Evolutionary conservation across 2,888 invertebrate genomes (phyloP), one percentile per base, ranked within the genome.

Genomic region (Pheosia gnoma): DNA sequence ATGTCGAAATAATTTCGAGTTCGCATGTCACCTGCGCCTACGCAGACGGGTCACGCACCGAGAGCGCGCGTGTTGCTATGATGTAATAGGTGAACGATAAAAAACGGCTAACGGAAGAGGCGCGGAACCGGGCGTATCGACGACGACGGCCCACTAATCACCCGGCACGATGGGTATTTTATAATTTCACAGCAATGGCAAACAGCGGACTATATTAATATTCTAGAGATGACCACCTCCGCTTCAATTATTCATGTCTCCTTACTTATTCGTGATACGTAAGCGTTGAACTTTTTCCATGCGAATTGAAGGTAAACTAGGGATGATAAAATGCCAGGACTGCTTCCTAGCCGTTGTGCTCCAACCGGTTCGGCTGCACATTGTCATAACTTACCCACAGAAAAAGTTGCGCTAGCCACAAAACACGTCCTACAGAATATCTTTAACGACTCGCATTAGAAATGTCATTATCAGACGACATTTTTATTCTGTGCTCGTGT

Each of bases 11-110:
- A 83, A 84, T 85, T 74, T 75, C 52, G 80, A 85, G 88, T 88
- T 90, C 80, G 90, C 88, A 87, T 88, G 89, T 88, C 90, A 90
- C 86, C 89, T 88, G 89, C 91, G 90, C 89, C 91, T 84, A 89
- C 90, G 87, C 91, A 84, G 69, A 81, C 82, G 78, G 84, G 86
- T 87, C 89, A 85, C 84, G 85, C 85, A 85, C 80, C 67, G 77
- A 78, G 75, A 82, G 62, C 68, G 78, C 79, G 81, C 78, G 78
- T 77, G 78, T 74, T 79, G 71, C 83, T 88, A 85, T 91, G 88
- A 91, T 90, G 88, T 88, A 91, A 91, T 87, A 84, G 82, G 75
- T 77, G 72, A 83, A 76, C 76, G 76, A 88, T 82, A 85, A 88
- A 88, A 90, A 87, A 84, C 79, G 70, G 75, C 79, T 81, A 88